These are phyloP conservation scores for Cichladusa arquata DNA, from an alignment of 2,113 vertebrate species.

Conservation along the genomic window DNA sequence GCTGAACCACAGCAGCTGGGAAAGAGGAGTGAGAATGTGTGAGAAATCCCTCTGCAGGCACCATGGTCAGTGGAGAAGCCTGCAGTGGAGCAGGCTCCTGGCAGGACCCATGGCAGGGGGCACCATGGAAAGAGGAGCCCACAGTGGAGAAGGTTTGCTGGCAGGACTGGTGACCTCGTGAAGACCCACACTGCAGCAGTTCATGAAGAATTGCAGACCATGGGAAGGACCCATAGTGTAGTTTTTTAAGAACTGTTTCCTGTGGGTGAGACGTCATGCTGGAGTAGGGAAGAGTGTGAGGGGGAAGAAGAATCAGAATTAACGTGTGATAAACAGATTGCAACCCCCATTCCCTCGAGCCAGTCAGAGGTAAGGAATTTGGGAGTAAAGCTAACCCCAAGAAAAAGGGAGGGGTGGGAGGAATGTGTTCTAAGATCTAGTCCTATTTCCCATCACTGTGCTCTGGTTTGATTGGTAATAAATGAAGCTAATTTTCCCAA, in stretches of 20 bases:
- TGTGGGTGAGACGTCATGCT: neutral
- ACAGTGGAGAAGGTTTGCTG: neutral
- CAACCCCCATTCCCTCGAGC: neutral
- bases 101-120: neutral
- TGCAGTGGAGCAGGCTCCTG: neutral
- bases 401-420: neutral
- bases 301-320: neutral
- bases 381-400: neutral
- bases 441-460: neutral
- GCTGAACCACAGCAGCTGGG: neutral
- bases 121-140: neutral
- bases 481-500: neutral
- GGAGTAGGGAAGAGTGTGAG: neutral
- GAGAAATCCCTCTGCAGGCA: neutral
- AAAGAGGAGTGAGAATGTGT: neutral
- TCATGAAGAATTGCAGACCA: neutral
- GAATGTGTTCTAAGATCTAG: neutral
- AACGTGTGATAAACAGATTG: accelerated
- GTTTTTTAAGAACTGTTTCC: neutral
- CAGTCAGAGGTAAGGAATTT: neutral
- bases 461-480: neutral
- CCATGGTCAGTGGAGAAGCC: neutral
- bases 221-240: neutral
- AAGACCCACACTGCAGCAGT: neutral
- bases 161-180: neutral